Conservation (phyloP, 2,888 invertebrate genomes). For the Junonia oenone region DNA sequence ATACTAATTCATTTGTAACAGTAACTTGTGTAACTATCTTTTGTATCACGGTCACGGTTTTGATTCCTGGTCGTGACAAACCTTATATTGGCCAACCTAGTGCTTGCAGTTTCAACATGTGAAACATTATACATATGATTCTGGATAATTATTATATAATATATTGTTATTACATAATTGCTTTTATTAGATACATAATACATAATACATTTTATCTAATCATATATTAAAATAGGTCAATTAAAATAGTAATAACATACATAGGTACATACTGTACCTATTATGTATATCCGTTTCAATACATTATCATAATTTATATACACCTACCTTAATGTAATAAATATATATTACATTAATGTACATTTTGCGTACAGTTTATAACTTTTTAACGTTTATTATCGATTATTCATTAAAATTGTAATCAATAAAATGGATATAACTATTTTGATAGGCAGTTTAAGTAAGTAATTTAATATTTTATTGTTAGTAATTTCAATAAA, state of each 20-base stretch:
- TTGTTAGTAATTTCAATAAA: not conserved
- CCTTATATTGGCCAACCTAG: conserved; percentile 3
- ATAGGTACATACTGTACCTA: not conserved
- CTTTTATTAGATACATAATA: no score
- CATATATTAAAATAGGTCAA: no score
- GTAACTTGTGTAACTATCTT: not conserved
- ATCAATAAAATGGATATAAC: not conserved
- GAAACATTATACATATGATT: not conserved
- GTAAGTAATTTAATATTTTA: not conserved
- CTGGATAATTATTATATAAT: not conserved
- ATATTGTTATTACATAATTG: not conserved
- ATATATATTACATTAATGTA: no score
- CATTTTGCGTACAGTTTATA: no score
- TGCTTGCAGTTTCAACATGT: not conserved
- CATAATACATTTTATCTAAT: no score
- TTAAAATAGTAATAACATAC: no score
- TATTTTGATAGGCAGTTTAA: not conserved
- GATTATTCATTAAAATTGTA: not conserved
- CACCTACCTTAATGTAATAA: not conserved
- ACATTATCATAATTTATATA: not conserved
- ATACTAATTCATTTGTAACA: not conserved
- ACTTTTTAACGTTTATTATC: not conserved
- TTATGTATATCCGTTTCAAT: not conserved
- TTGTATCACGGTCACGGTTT: conserved; percentile 2
- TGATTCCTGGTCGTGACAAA: conserved; percentile 5